These are phyloP conservation scores for Diorhabda carinulata DNA, from an alignment of 1,140 invertebrate species.

Conservation along the genomic window DNA sequence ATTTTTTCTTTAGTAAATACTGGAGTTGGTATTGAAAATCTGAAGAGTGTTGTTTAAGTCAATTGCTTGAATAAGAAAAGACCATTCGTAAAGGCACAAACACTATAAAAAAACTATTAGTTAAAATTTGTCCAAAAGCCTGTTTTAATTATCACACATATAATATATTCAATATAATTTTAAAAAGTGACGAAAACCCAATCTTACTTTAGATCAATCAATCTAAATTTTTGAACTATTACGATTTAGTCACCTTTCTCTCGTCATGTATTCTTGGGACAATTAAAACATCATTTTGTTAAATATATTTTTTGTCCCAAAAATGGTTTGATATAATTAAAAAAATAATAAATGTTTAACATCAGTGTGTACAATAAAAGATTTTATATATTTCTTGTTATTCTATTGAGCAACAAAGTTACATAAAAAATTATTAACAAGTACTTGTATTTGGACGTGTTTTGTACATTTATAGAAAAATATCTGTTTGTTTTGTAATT, in stretches of 20 bases:
- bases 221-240: not conserved
- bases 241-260: constrained; percentile 1
- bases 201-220: not conserved
- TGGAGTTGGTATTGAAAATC: too few species aligned
- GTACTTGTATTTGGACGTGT: constrained; percentile 20
- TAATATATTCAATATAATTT: constrained; percentile 13
- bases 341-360: constrained; percentile 43
- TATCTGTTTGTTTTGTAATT: constrained; percentile 28
- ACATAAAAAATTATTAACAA: constrained; percentile 32
- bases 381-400: constrained; percentile 29
- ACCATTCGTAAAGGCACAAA: constrained; percentile 32
- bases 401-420: constrained; percentile 36
- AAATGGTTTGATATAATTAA: constrained; percentile 17
- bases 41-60: too few species aligned
- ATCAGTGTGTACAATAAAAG: constrained; percentile 25
- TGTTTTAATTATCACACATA: constrained; percentile 25
- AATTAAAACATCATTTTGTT: not conserved
- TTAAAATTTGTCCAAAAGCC: constrained; percentile 31
- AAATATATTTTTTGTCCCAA: not conserved
- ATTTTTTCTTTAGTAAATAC: too few species aligned
- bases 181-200: not conserved
- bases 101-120: constrained; percentile 27
- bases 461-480: constrained; percentile 39
- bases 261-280: not conserved
- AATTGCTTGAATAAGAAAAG: constrained; percentile 3